phyloP scores from a whole-genome alignment of 2,797 vertebrate species.

The Pristis pectinata region DNA sequence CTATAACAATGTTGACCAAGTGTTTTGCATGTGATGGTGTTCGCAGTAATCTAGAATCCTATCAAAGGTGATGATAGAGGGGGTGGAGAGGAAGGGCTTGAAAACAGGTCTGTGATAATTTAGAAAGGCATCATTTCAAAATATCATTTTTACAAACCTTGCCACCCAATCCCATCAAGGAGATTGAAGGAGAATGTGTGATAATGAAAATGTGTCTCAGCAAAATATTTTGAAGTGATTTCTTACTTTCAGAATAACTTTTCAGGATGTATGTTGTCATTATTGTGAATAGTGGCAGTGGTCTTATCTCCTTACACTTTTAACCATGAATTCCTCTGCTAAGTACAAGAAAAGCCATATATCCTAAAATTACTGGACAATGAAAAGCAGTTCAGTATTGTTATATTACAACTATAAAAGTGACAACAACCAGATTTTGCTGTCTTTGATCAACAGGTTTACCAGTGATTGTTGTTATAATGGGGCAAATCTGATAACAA shows the following conservation, averaged over 20 bases:
- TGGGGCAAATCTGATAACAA: no score
- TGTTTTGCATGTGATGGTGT: not conserved
- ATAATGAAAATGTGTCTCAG: not conserved
- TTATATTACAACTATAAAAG: no score
- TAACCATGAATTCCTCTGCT: not conserved
- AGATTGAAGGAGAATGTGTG: not conserved
- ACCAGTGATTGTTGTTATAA: no score
- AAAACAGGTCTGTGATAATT: not conserved
- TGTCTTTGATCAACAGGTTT: no score
- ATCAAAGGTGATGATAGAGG: not conserved
- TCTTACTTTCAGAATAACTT: not conserved
- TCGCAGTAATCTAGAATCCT: not conserved
- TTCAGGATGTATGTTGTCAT: not conserved
- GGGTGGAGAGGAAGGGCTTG: not conserved
- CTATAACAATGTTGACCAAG: not conserved
- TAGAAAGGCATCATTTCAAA: not conserved
- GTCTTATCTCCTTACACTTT: not conserved
- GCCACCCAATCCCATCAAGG: not conserved
- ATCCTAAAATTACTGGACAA: no score
- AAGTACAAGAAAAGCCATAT: no score
- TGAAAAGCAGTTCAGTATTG: no score
- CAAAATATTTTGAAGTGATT: not conserved
- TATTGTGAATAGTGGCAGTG: not conserved
- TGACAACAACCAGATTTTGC: no score
- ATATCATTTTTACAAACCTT: not conserved